A percentile compares a stretch with the other conserved stretches of the same genome.
Conservation (phyloP, 2,797 vertebrate species). For the Neosilurus mollespiculum region DNA sequence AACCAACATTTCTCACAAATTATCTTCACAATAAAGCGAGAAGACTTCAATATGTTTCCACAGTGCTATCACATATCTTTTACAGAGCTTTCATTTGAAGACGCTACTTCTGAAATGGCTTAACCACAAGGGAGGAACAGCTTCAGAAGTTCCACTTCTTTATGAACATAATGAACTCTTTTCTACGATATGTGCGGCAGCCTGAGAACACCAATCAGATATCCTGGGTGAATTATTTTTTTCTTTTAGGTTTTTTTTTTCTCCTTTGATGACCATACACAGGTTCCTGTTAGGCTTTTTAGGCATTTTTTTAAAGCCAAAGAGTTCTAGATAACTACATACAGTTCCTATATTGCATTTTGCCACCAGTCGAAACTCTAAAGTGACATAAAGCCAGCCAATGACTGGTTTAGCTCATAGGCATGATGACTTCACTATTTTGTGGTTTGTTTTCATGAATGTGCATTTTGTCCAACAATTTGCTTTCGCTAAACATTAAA, state of each 20-base stretch:
- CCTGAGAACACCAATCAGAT: background rate
- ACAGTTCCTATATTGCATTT: too few species aligned
- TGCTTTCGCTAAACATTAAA: too few species aligned
- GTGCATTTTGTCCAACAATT: too few species aligned
- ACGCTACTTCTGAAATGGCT: constrained; percentile 45
- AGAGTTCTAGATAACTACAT: too few species aligned
- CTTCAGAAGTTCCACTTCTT: background rate
- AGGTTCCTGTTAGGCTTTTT: background rate
- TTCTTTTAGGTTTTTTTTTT: too few species aligned
- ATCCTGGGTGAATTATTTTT: background rate
- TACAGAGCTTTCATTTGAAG: constrained; percentile 44
- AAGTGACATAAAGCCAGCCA: too few species aligned
- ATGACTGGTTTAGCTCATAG: too few species aligned
- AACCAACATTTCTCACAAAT: constrained; percentile 58
- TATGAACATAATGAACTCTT: background rate
- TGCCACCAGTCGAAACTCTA: too few species aligned
- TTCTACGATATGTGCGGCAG: background rate
- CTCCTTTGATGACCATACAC: too few species aligned
- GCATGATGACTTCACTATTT: too few species aligned
- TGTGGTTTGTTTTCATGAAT: too few species aligned
- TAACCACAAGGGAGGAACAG: constrained; percentile 37
- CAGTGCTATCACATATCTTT: constrained; percentile 47
- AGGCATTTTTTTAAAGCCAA: background rate
- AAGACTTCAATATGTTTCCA: constrained; percentile 64
- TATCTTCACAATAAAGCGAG: constrained; percentile 57